Percentiles rank a stretch among this genome's conserved stretches.
These are phyloP conservation scores for Notocelia uddmanniana DNA, from an alignment of 2,888 invertebrate genomes.

Conservation along the genomic window DNA sequence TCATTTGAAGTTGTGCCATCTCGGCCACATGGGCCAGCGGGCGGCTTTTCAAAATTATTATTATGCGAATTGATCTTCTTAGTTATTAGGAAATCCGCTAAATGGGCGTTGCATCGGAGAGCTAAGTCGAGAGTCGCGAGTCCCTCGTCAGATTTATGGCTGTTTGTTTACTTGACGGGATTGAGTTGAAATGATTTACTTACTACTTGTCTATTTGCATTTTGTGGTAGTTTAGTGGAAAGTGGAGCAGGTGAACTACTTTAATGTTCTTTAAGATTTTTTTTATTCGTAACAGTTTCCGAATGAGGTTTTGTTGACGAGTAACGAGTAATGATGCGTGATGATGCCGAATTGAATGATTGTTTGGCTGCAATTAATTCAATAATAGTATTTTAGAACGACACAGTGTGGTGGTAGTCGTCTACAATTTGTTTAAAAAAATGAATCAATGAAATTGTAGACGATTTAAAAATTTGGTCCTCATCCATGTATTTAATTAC, in stretches of 20 bases:
- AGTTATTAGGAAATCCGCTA: slow-evolving; percentile 66
- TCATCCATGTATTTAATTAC: no score
- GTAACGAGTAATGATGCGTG: no score
- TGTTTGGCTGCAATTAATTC: no score
- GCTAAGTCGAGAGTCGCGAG: slow-evolving; percentile 53
- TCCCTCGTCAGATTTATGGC: slow-evolving; percentile 59
- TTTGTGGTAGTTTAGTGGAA: slow-evolving; percentile 9
- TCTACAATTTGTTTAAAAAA: no score
- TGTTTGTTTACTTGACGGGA: slow-evolving; percentile 68
- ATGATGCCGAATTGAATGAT: no score
- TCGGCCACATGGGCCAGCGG: slow-evolving; percentile 63
- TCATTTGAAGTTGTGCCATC: slow-evolving; percentile 56
- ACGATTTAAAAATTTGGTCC: no score
- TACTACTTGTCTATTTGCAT: slow-evolving; percentile 28
- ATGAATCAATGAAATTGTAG: no score
- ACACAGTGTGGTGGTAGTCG: no score
- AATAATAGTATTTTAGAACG: no score
- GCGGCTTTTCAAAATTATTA: slow-evolving; percentile 67
- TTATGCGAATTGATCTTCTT: slow-evolving; percentile 61
- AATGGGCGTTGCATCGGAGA: slow-evolving; percentile 64
- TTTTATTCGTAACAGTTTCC: no score
- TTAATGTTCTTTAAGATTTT: not conserved
- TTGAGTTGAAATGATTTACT: slow-evolving; percentile 54
- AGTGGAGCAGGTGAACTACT: slow-evolving; percentile 1
- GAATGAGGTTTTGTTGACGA: no score